Base-by-base conservation (phyloP, 2,797 vertebrate genomes). In the Myripristis jacobus region DNA sequence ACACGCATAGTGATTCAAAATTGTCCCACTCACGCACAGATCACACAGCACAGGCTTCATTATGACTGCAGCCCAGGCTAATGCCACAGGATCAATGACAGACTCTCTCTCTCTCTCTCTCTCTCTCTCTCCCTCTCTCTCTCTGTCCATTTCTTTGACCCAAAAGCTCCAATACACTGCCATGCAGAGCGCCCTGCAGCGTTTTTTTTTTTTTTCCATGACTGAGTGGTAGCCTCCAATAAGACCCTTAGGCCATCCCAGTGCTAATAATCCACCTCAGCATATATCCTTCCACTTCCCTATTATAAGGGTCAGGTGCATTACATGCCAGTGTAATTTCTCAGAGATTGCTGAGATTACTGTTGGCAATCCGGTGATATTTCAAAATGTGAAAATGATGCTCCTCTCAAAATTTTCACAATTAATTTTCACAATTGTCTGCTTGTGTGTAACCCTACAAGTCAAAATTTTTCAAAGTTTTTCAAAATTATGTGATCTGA, bases 51-150 rank as follows among this genome's bases (percentile, higher is more conserved):
- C 53, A 51, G 64, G 69, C 66, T 86, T 85, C 75, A 88, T 89
- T 90, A 89, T 77, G 47, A 79, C 81, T 77, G 77, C 77, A 80
- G 83, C 68, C 59, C 72, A 62, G 53, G 82, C 84, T 88, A 87
- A 90, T 88, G 82, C 82, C 80, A 87, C 75, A 67, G 71, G 83
- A 91, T 91, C 89, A 88, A 89, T 93, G 88, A 83, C 87, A 79
- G 80, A 87, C 62, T 59, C 73, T 72, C 74, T 59, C 76, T 70
- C 63, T 65, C 60, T 46, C 70, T 56, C 58, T 5, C 47, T 41
- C 48, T 41, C 63, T 31, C 62, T 36, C 77, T 53, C 63, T 4
- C 53, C 36, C 55, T 41, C 66, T 24, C 59, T 29, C 77, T 50
- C 63, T 52, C 73, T 68, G n/a, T 63, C 81, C 51, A 62, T 75